Base-by-base conservation (phyloP, 2,888 invertebrate species). In the Eurytoma californica region DNA sequence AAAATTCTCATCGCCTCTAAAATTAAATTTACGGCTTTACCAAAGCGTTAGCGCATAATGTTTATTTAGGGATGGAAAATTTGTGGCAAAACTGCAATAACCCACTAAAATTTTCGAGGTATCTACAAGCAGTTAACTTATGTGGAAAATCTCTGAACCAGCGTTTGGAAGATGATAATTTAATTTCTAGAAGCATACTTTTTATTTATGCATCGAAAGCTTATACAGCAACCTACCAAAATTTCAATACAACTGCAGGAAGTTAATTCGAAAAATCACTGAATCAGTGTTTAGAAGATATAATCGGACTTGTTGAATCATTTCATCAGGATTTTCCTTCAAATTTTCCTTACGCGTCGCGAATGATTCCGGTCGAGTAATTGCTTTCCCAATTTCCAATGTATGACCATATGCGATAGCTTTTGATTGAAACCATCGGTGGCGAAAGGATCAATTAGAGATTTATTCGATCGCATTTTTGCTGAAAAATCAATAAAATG, bases 401-500 rank as follows among this genome's bases (percentile, higher is more conserved):
- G 67, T 58, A 39, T 61, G 28, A 20, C 49, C 74, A 66, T 24
- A 20, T 63, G 20, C 53, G 60, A 14, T 68, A 9, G n/a, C 67
- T 16, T 74, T 74, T 67, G 74, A 73, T 73, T 73, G 73, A 66
- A 73, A 28, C 60, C 14, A 18, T 20, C 57, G 65, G 63, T 30
- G 67, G 60, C 66, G 20, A 14, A 7, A 18, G 47, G 72, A 58
- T 77, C 77, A 77, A 77, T 77, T 72, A 67, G 66, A 66, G 53
- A 72, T 77, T 77, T 77, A 77, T 72, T 77, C 53, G 66, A 77
- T 77, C 60, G 55, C 28, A 30, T 69, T 69, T 69, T 55, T 69
- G 1, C 55, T 63, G 20, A 2, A 24, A 55, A 76, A 75, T 68
- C 58, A 68, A 63, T 69, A 63, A 63, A 69, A 76, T 49, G 24